phyloP scores from a whole-genome alignment of 2,113 vertebrate species.

The Harpagus bidentatus region DNA sequence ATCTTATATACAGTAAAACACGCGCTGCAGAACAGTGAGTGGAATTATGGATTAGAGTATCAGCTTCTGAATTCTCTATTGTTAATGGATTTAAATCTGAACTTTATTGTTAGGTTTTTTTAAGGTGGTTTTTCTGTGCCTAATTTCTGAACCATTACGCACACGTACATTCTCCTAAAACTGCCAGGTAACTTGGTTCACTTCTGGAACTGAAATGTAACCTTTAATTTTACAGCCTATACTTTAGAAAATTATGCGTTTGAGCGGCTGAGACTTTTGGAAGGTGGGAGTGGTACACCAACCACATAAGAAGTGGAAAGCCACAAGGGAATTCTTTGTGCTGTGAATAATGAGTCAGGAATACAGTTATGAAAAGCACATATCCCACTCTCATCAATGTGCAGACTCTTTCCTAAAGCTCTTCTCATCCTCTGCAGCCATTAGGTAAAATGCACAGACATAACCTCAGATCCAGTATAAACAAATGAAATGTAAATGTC shows the following conservation, averaged over 20 bases:
- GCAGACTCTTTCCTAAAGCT: conserved; percentile 8
- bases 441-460: not conserved
- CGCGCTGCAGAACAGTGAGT: not conserved
- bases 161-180: not conserved
- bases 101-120: not conserved
- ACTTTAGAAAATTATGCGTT: conserved; percentile 58
- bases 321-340: conserved; percentile 44
- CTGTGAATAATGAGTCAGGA: not conserved
- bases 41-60: not conserved
- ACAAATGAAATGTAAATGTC: conserved; percentile 47
- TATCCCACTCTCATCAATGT: conserved; percentile 7
- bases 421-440: conserved; percentile 4
- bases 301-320: conserved; percentile 16
- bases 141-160: not conserved
- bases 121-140: not conserved
- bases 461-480: conserved; percentile 26
- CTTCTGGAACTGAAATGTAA: conserved; percentile 20
- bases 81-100: not conserved
- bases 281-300: conserved; percentile 29
- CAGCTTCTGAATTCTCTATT: not conserved
- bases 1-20: not conserved
- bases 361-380: not conserved
- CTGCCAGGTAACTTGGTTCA: conserved; percentile 30
- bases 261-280: conserved; percentile 14
- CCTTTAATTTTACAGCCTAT: conserved; percentile 55